Evolutionary conservation across 2,888 invertebrate genomes (phyloP).

Genomic region (Acrocyrtus sp.): DNA sequence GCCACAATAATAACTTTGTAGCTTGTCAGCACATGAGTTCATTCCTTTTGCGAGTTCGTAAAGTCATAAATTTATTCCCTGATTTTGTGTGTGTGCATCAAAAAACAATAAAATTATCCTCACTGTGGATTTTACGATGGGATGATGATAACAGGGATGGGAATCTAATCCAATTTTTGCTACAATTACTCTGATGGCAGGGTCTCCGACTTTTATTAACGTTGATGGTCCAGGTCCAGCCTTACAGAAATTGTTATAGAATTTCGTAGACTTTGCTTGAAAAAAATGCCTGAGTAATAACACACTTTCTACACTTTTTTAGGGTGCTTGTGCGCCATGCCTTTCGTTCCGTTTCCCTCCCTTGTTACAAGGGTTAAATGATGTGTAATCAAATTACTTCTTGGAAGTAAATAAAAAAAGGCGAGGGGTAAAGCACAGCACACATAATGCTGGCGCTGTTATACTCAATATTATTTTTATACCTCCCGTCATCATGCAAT

Average conservation of each 20-base stretch:
- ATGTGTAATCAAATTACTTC: constrained; percentile 38
- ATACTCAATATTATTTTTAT: too few species aligned
- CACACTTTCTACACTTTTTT: background rate
- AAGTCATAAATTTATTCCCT: constrained; percentile 26
- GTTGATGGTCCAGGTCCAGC: background rate
- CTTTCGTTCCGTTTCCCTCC: too few species aligned
- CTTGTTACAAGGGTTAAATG: background rate
- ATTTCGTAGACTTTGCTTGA: background rate
- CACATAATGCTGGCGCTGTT: too few species aligned
- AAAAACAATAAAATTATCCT: constrained; percentile 48
- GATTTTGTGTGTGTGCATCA: constrained; percentile 37
- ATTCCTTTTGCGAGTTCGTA: too few species aligned
- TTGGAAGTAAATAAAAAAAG: constrained; percentile 14
- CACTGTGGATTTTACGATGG: constrained; percentile 24
- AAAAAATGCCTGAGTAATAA: background rate
- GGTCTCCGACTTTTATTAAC: too few species aligned
- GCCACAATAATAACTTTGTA: too few species aligned
- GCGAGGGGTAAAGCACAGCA: constrained; percentile 1
- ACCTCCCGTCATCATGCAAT: too few species aligned
- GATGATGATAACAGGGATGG: too few species aligned
- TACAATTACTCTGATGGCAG: constrained; percentile 42
- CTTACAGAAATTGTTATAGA: too few species aligned
- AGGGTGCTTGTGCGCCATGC: too few species aligned
- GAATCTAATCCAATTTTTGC: constrained; percentile 41
- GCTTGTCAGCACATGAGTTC: too few species aligned